Evolutionary conservation across 2,113 vertebrate genomes (phyloP).

Genomic region (Pristiophorus japonicus): DNA sequence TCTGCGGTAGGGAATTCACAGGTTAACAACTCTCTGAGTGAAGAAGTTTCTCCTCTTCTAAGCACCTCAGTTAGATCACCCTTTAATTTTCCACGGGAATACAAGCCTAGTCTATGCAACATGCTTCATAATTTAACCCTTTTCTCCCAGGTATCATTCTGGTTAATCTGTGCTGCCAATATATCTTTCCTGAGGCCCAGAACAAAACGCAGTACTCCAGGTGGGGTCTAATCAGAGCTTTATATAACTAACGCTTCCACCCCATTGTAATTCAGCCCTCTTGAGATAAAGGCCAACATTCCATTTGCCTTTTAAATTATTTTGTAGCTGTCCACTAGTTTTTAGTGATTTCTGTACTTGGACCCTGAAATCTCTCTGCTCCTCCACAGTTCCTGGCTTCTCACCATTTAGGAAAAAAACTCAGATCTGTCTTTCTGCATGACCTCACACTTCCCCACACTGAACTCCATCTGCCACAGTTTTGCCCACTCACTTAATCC

Average conservation of each 20-base stretch:
- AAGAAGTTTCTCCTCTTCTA: too few relatives aligned
- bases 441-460: not conserved
- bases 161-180: not conserved
- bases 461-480: not conserved
- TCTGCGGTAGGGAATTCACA: too few relatives aligned
- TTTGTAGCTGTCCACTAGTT: not conserved
- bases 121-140: not conserved
- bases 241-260: not conserved
- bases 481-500: not conserved
- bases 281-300: not conserved
- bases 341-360: not conserved
- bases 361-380: not conserved
- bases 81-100: not conserved
- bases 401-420: not conserved
- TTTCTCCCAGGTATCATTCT: not conserved
- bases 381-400: not conserved
- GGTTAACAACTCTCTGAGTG: too few relatives aligned
- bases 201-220: not conserved
- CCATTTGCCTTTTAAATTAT: not conserved
- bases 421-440: not conserved
- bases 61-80: not conserved
- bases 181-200: not conserved
- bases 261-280: not conserved
- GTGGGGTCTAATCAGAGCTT: too few relatives aligned
- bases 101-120: not conserved